phyloP scores from a whole-genome alignment of 2,113 vertebrate genomes.

The Grallaria varia region DNA sequence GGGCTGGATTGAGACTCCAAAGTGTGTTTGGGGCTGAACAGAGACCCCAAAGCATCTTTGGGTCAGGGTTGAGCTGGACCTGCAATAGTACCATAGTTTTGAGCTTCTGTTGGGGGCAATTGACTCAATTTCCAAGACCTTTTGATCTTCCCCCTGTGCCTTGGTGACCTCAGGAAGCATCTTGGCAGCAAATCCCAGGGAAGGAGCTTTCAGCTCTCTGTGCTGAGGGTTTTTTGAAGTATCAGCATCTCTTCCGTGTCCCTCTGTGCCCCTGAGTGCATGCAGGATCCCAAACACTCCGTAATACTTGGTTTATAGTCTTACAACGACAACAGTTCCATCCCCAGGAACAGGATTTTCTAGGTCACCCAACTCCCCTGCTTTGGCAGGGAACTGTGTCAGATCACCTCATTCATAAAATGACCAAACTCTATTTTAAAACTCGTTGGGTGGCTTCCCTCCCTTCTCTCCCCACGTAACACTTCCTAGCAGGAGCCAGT shows the following conservation, averaged over 20 bases:
- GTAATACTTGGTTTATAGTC: neutral
- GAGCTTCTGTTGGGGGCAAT: neutral
- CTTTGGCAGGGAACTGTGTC: neutral
- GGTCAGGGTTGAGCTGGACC: neutral
- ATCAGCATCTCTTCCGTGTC: neutral
- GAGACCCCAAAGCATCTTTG: neutral
- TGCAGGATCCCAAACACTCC: neutral
- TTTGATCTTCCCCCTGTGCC: neutral
- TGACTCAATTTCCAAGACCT: rapidly evolving
- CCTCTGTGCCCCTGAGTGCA: rapidly evolving
- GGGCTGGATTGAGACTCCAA: neutral
- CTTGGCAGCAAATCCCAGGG: neutral
- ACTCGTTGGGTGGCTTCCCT: neutral
- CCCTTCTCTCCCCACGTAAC: neutral
- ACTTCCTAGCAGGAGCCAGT: neutral
- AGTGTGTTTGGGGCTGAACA: no score
- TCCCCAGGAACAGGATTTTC: neutral
- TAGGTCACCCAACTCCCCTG: neutral
- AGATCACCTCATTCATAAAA: conserved; percentile 40
- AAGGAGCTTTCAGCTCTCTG: neutral
- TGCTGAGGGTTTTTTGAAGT: neutral
- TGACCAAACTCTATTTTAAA: conserved; percentile 19
- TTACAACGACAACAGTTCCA: neutral
- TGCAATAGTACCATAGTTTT: rapidly evolving
- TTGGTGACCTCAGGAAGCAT: neutral